These are phyloP conservation scores for Propithecus deckenii DNA, from an alignment of 2,797 vertebrate species.

Conservation along the genomic window DNA sequence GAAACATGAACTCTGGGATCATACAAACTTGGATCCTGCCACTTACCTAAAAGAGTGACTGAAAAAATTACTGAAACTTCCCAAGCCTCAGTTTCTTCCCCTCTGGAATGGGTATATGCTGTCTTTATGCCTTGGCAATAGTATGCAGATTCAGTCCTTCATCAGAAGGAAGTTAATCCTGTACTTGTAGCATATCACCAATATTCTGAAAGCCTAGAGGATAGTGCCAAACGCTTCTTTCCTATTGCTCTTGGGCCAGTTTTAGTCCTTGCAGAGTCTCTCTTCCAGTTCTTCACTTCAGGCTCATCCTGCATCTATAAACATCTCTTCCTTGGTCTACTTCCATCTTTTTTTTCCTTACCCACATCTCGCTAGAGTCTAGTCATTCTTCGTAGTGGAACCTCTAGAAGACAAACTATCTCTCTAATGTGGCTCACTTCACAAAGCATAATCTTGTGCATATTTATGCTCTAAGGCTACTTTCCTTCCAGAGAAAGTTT, in stretches of 20 bases:
- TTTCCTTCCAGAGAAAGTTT: neutral
- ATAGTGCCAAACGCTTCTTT: neutral
- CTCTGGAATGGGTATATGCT: neutral
- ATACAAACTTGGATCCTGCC: neutral
- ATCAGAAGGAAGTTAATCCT: neutral
- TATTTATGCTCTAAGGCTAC: neutral
- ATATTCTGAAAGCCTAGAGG: neutral
- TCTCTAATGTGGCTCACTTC: neutral
- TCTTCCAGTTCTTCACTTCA: neutral
- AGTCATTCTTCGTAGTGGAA: neutral
- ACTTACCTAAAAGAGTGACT: neutral
- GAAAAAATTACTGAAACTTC: neutral
- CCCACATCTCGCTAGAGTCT: neutral
- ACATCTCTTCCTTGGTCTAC: neutral
- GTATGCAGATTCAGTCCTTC: neutral
- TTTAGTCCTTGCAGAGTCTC: neutral
- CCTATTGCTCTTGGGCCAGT: neutral
- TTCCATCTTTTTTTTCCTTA: neutral
- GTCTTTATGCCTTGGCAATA: neutral
- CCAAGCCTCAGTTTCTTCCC: neutral
- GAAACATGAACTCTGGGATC: neutral
- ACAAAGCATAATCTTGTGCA: neutral
- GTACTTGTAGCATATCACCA: neutral
- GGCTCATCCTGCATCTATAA: neutral
- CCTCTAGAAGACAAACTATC: neutral